Conservation (phyloP, 2,797 vertebrate species). For the Aeoliscus strigatus region DNA sequence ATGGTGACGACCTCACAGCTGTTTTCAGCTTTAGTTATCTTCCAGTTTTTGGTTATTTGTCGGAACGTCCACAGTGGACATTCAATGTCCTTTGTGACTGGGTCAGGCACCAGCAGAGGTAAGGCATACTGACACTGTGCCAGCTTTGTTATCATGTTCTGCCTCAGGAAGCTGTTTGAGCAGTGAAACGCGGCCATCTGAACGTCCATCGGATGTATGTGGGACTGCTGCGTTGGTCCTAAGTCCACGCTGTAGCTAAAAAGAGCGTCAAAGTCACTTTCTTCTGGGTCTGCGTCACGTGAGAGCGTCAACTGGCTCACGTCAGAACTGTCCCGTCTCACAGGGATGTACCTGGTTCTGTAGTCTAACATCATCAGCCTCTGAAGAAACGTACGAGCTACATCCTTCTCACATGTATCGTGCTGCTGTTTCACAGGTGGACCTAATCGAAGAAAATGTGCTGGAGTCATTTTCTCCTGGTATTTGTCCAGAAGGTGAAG, state of each 20-base stretch:
- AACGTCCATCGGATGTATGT: constrained; percentile 71
- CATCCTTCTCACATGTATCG: constrained; percentile 17
- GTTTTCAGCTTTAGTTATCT: constrained; percentile 17
- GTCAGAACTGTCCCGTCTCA: background rate
- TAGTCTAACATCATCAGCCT: constrained; percentile 67
- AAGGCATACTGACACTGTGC: constrained; percentile 72
- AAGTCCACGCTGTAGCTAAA: accelerated
- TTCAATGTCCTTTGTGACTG: constrained; percentile 47
- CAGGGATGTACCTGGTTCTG: constrained; percentile 52
- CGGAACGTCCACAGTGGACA: constrained; percentile 67
- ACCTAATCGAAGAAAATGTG: constrained; percentile 34
- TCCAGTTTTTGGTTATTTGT: constrained; percentile 63
- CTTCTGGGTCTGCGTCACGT: background rate
- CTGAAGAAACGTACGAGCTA: constrained; percentile 48
- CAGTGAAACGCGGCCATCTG: constrained; percentile 75
- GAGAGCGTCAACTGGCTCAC: background rate
- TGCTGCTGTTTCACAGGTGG: constrained; percentile 8
- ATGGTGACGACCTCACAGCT: constrained; percentile 7
- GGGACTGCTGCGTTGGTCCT: background rate
- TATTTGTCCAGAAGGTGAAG: constrained; percentile 24
- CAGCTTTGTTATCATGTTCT: constrained; percentile 66
- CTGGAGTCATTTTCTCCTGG: constrained; percentile 24
- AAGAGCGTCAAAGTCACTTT: constrained; percentile 8
- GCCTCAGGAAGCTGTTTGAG: constrained; percentile 67
- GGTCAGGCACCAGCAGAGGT: constrained; percentile 73